Evolutionary conservation across 2,888 invertebrate genomes (phyloP), one percentile per base, ranked within the genome.

Genomic region (Dilophus febrilis): DNA sequence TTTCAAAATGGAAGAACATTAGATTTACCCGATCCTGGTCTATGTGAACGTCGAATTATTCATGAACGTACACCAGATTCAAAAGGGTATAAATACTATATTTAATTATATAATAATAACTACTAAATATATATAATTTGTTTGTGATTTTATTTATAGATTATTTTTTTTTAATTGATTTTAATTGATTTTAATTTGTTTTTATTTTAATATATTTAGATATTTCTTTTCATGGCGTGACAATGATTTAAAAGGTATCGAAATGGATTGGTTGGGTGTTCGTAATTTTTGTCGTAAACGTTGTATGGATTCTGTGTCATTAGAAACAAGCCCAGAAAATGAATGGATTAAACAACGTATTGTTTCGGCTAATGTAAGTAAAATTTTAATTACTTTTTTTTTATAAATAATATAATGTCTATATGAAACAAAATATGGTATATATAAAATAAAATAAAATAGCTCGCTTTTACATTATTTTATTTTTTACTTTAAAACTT

Each of bases 181-280:
- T 33, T 32, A 7, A 28, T 29, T 8, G 16, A 37, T 22, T 16
- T 36, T 4, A 33, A 30, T 34, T 43, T 42, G 36, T 40, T 34
- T 44, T 41, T 40, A 28, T 16, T 40, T 45, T 50, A 27, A 57
- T 71, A 74, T 74, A 47, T 76, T 71, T 54, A 84, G 84, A 37
- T 88, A 88, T 59, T 85, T 83, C 68, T 87, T 84, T 68, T 84
- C 85, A 32, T 86, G 86, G 86, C 74, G 78, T 43, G 84, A 86
- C 54, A 77, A 76, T 4, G 71, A 74, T 17, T 70, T 81, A 27
- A 72, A 72, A 45, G 76, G 75, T 18, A 75, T 77, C 36, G 82
- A 86, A 58, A 72, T 80, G 49, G 85, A 87, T 63, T 87, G 87
- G 87, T 61, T 88, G 47, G 77, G 75, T 35, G 85, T 77, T 17